Conservation (phyloP, 2,113 vertebrate genomes). For the Telmatochromis sp. region DNA sequence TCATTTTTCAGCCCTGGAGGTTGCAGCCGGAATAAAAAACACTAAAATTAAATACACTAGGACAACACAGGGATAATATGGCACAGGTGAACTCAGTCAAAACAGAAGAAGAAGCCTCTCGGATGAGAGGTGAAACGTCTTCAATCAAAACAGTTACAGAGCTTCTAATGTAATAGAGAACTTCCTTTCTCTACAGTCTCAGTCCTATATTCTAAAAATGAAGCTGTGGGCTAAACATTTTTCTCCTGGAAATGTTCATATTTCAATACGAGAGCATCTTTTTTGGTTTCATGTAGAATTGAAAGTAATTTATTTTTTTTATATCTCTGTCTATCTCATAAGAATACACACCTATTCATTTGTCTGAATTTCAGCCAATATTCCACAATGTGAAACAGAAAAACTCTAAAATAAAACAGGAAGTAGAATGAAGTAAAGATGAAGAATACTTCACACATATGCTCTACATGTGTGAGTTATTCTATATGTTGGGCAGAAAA, state of each 20-base stretch:
- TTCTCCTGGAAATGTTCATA: not conserved
- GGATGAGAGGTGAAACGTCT: no score
- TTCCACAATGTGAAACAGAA: not conserved
- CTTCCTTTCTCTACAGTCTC: not conserved
- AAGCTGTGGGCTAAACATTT: not conserved
- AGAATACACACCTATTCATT: not conserved
- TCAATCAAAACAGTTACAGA: not conserved
- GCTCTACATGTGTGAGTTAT: not conserved
- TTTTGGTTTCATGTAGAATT: not conserved
- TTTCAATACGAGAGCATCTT: not conserved
- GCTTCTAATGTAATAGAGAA: not conserved
- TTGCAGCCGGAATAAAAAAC: not conserved
- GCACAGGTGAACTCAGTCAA: not conserved
- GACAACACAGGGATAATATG: not conserved
- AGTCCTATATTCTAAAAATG: not conserved
- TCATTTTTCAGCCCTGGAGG: not conserved
- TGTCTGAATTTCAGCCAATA: not conserved
- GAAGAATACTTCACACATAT: not conserved
- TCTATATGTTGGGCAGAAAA: not conserved
- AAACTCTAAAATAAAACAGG: not conserved
- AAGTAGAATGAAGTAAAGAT: not conserved
- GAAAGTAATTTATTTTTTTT: not conserved
- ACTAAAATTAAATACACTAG: not conserved
- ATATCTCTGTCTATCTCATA: not conserved
- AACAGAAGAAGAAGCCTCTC: not conserved